These are phyloP conservation scores for Sebastes ruberrimus DNA, from an alignment of 2,797 vertebrate species.

Conservation along the genomic window DNA sequence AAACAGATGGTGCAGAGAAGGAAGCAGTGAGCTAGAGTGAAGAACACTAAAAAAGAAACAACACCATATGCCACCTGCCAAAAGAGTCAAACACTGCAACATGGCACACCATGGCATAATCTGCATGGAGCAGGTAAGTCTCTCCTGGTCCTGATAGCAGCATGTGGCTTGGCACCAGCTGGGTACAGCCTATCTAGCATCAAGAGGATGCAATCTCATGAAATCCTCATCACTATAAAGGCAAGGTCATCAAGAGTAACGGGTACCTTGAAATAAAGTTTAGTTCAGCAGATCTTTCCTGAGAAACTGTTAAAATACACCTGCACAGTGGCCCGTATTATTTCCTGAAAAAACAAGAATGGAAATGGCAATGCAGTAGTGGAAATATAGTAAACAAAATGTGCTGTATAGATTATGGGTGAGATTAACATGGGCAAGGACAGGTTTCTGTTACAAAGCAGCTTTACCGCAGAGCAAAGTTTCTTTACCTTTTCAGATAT, in stretches of 20 bases:
- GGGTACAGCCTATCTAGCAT: background rate
- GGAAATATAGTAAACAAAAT: background rate
- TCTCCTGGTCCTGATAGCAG: conserved; percentile 20
- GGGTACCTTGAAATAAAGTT: background rate
- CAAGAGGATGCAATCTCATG: conserved; percentile 16
- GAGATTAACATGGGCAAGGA: background rate
- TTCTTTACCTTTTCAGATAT: background rate
- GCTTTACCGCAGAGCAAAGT: background rate
- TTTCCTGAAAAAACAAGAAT: background rate
- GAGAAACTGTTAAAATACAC: background rate
- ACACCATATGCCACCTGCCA: conserved; percentile 35
- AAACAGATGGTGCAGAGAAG: conserved; percentile 2
- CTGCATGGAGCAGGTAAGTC: conserved; percentile 34
- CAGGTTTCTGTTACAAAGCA: background rate
- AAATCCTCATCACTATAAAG: conserved; percentile 7
- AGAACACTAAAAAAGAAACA: conserved; percentile 14
- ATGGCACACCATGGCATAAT: conserved; percentile 6
- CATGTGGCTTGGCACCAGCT: conserved; percentile 1
- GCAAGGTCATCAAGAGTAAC: background rate
- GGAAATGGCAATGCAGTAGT: background rate
- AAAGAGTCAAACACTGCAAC: background rate
- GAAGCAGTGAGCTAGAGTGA: background rate
- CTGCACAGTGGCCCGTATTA: background rate
- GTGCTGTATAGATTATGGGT: background rate
- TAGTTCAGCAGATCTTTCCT: background rate